Conservation (phyloP, 2,888 invertebrate species). For the Dascillus cervinus region DNA sequence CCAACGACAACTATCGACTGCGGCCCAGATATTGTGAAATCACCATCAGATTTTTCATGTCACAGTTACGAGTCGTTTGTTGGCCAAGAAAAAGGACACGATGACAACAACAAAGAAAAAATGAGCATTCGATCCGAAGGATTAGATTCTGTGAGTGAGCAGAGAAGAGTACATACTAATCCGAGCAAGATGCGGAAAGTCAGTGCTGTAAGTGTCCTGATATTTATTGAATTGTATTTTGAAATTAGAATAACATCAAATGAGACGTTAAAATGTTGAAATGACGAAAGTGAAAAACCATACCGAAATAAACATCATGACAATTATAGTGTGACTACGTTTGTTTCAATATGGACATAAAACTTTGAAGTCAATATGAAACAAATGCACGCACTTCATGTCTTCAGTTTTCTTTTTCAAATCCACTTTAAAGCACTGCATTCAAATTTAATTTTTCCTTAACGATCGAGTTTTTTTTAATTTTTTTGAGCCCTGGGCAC, state of each 20-base stretch:
- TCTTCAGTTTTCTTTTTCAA: constrained; percentile 9
- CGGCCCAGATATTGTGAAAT: constrained; percentile 70
- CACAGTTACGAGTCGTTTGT: constrained; percentile 89
- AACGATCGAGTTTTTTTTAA: constrained; percentile 11
- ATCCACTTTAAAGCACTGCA: constrained; percentile 16
- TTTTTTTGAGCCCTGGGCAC: constrained; percentile 1
- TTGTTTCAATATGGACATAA: constrained; percentile 17
- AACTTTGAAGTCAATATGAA: constrained; percentile 9
- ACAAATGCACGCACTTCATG: constrained; percentile 13
- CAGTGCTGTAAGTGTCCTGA: constrained; percentile 73
- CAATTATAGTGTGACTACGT: constrained; percentile 44
- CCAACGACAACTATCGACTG: constrained; percentile 47
- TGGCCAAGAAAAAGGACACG: constrained; percentile 79
- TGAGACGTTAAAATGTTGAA: too few relatives aligned
- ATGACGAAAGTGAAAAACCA: constrained; percentile 15
- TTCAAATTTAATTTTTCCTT: constrained; percentile 9
- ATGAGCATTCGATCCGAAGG: constrained; percentile 81
- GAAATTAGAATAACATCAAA: constrained; percentile 21
- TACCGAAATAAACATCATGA: constrained; percentile 40
- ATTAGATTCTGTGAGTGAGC: constrained; percentile 87
- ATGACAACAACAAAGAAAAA: constrained; percentile 83
- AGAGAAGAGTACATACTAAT: constrained; percentile 51
- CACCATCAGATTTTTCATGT: constrained; percentile 86
- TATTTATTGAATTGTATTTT: constrained; percentile 17
- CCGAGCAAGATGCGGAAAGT: constrained; percentile 76